phyloP scores from a whole-genome alignment of 2,113 vertebrate genomes.

The Passer montanus region DNA sequence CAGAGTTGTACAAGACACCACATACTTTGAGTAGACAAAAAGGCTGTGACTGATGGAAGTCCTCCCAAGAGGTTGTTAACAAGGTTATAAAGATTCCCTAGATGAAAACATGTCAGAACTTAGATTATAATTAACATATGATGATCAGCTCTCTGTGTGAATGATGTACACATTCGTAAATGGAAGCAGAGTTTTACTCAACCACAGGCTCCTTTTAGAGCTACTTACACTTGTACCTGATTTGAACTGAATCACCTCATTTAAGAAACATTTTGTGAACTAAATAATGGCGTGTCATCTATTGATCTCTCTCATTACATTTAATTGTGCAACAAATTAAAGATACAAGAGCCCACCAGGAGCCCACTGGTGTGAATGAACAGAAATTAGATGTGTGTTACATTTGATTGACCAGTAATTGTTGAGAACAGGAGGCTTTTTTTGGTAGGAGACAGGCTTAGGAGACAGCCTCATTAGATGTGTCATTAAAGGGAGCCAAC shows the following conservation, averaged over 20 bases:
- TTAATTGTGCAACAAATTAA: slow-evolving; percentile 44
- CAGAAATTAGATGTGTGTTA: neutral
- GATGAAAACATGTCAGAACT: neutral
- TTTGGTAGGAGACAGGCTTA: neutral
- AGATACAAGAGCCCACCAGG: neutral
- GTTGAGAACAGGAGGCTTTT: neutral
- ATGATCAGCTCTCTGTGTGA: neutral
- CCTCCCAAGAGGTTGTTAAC: neutral
- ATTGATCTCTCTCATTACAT: neutral
- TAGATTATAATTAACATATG: neutral
- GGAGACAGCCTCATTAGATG: neutral
- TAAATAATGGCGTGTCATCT: neutral
- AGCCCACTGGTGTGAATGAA: neutral
- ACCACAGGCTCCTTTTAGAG: neutral
- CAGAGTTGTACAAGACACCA: neutral
- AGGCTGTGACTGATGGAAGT: neutral
- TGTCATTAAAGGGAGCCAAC: neutral
- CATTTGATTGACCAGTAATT: neutral
- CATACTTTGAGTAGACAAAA: neutral
- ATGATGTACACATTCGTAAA: neutral
- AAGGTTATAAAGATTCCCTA: neutral
- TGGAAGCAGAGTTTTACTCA: neutral
- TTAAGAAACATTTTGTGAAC: slow-evolving; percentile 22
- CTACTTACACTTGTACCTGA: neutral
- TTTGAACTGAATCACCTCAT: neutral